Percentiles rank a stretch among this genome's conserved stretches.
Conservation (phyloP, 2,113 vertebrate species). For the Progne subis region DNA sequence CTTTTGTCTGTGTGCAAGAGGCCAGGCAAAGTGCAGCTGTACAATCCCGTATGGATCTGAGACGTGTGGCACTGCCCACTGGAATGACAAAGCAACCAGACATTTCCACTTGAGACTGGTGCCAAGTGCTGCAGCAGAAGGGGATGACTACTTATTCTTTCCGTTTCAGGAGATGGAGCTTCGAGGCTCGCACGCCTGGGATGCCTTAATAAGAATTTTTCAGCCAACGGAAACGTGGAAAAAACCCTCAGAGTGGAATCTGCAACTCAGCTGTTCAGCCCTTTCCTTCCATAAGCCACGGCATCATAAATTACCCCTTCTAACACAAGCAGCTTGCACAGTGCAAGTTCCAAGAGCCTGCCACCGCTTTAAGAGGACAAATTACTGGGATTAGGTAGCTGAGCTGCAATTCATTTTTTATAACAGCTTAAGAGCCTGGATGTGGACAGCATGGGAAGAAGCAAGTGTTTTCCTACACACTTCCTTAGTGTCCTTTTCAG, state of each 20-base stretch:
- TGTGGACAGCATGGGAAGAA: neutral
- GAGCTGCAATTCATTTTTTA: neutral
- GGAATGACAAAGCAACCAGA: conserved; percentile 52
- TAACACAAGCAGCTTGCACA: neutral
- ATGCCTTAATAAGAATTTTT: conserved; percentile 32
- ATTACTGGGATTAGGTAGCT: neutral
- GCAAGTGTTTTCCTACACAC: neutral
- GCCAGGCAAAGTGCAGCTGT: neutral
- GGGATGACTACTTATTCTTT: conserved; percentile 10
- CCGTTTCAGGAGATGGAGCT: neutral
- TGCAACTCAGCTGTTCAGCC: conserved; percentile 6
- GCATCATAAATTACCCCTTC: neutral
- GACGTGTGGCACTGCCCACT: neutral
- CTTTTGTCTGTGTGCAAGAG: neutral
- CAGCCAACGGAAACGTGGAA: neutral
- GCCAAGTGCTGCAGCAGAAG: conserved; percentile 48
- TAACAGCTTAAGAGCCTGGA: neutral
- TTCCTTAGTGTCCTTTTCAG: neutral
- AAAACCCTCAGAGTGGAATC: neutral
- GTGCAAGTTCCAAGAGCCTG: neutral
- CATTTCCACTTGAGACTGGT: conserved; percentile 27
- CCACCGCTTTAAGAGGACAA: neutral
- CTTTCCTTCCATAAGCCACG: neutral
- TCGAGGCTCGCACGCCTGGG: neutral
- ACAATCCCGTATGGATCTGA: neutral